These are phyloP conservation scores for Meloidogyne floridensis DNA, from an alignment of 1,140 invertebrate genomes.

Conservation along the genomic window DNA sequence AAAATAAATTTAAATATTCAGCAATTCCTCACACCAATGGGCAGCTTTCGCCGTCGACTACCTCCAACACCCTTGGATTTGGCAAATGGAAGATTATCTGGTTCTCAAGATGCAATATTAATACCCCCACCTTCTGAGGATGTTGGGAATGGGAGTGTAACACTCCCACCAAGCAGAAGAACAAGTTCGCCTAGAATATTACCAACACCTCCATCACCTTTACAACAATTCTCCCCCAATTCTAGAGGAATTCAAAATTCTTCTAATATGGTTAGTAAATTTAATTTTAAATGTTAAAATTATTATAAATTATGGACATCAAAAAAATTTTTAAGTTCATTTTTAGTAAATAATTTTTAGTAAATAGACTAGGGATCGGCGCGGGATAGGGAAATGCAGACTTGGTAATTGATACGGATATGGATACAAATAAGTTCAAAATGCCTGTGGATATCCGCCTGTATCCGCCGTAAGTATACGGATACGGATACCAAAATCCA, in stretches of 20 bases:
- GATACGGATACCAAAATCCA: too few species aligned
- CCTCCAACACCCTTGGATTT: slow-evolving; percentile 30
- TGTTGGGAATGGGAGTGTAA: neutral
- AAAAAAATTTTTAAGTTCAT: too few species aligned
- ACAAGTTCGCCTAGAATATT: slow-evolving; percentile 25
- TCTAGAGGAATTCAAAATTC: slow-evolving; percentile 11
- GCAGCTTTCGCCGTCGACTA: slow-evolving; percentile 16
- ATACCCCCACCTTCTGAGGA: neutral
- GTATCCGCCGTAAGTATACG: too few species aligned
- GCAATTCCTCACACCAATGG: slow-evolving; percentile 19
- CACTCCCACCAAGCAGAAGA: neutral
- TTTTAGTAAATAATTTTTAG: too few species aligned
- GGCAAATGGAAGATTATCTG: slow-evolving; percentile 21
- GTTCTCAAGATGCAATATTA: slow-evolving; percentile 17
- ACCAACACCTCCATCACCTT: slow-evolving; percentile 16
- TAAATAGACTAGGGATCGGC: too few species aligned
- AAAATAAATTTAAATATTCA: slow-evolving; percentile 1
- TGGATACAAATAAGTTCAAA: too few species aligned
- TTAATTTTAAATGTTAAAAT: neutral
- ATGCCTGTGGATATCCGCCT: too few species aligned
- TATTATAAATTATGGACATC: neutral
- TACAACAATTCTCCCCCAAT: slow-evolving; percentile 3
- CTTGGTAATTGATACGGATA: too few species aligned
- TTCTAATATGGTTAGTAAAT: neutral
- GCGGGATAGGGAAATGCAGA: too few species aligned